These are phyloP conservation scores for Hafferia zeledoni DNA, from an alignment of 2,797 vertebrate species.

Conservation along the genomic window DNA sequence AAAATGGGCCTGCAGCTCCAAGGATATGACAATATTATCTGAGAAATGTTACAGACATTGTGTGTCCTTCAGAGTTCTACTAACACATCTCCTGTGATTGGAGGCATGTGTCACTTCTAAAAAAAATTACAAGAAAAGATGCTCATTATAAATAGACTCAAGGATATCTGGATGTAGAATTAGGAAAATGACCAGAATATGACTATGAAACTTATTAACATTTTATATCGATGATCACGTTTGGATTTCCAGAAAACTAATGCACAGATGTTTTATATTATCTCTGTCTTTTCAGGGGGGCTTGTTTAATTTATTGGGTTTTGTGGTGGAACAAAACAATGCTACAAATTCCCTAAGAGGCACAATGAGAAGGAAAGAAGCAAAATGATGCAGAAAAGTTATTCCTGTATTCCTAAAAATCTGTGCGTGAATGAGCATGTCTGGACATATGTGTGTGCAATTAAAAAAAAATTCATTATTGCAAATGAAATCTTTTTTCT, in stretches of 20 bases:
- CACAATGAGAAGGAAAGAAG: conserved; percentile 3
- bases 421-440: background rate
- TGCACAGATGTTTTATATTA: conserved; percentile 42
- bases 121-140: background rate
- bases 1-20: conserved; percentile 77
- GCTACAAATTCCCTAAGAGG: background rate
- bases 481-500: background rate
- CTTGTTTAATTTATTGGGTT: background rate
- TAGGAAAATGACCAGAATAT: conserved; percentile 54
- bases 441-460: background rate
- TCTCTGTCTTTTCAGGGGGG: background rate
- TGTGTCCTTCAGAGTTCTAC: conserved; percentile 70
- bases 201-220: conserved; percentile 39
- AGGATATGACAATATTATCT: conserved; percentile 77
- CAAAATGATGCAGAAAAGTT: background rate
- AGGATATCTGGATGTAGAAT: conserved; percentile 46
- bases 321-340: conserved; percentile 10
- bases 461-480: background rate
- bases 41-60: conserved; percentile 75
- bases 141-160: conserved; percentile 61
- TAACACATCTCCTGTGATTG: conserved; percentile 74
- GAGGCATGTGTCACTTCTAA: conserved; percentile 58
- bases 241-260: conserved; percentile 37
- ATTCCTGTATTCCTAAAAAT: background rate
- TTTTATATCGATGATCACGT: conserved; percentile 24